A percentile compares a stretch with the other conserved stretches of the same genome.
These are phyloP conservation scores for Uloborus diversus DNA, from an alignment of 1,140 invertebrate species.

Conservation along the genomic window DNA sequence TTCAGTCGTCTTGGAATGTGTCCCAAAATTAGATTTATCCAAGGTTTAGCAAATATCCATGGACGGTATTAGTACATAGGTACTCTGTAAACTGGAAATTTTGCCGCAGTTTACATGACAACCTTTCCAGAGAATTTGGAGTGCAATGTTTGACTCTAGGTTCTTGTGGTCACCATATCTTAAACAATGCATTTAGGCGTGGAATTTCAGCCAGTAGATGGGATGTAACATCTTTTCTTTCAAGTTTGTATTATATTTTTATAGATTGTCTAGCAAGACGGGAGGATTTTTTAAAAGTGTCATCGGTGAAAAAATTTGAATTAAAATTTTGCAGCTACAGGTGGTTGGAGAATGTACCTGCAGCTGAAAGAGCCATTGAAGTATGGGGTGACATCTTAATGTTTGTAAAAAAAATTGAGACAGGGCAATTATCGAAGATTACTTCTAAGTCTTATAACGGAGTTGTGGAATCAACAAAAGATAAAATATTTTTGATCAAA, in stretches of 20 bases:
- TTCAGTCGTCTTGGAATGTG: too few species aligned
- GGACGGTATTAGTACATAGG: too few species aligned
- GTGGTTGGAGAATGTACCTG: conserved; percentile 4
- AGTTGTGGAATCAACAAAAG: background rate
- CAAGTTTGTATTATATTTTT: background rate
- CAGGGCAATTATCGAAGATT: background rate
- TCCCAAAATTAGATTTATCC: too few species aligned
- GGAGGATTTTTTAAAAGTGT: background rate
- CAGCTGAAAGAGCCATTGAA: conserved; percentile 5
- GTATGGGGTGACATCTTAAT: background rate
- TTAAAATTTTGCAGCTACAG: conserved; percentile 2
- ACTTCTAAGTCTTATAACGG: background rate
- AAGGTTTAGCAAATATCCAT: too few species aligned
- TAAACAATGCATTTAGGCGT: too few species aligned
- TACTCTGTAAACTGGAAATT: too few species aligned
- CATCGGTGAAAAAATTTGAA: background rate
- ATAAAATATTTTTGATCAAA: background rate
- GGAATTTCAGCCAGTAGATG: too few species aligned
- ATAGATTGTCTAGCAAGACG: background rate
- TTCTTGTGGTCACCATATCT: too few species aligned
- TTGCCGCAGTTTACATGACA: too few species aligned
- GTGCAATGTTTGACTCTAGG: too few species aligned
- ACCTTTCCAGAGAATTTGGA: too few species aligned
- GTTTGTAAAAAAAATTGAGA: conserved; percentile 16
- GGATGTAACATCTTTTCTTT: background rate